Base-by-base conservation (phyloP, 2,113 vertebrate species). In the Pteropus alecto region DNA sequence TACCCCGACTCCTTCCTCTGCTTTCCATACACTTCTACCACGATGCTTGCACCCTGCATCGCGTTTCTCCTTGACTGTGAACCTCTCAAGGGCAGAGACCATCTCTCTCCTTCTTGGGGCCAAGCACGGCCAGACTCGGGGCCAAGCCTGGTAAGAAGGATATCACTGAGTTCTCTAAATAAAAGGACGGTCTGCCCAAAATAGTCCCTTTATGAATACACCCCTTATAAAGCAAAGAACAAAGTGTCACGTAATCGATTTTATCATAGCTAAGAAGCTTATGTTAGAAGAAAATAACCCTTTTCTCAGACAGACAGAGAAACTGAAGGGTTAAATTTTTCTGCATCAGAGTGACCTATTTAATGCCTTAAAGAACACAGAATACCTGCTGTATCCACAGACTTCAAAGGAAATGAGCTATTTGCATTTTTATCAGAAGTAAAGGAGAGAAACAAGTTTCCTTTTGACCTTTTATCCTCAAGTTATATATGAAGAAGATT, bases 361-460 rank as follows among this genome's bases (percentile, higher is more conserved):
- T 92, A 93, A 79, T 86, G 41, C 4, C n/a, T 10, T 54, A 46
- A 84, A 92, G 54, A 90, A 88, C 58, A 76, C 65, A 24, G 26
- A 95, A 90, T 63, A 82, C 14, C 46, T 19, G 74, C 10, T 92
- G 68, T 87, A 95, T 93, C 95, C 94, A 97, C 81, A 68, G 63
- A 78, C n/a, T 93, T 96, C 90, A 96, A 70, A 85, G 35, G 12
- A 16, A 79, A 89, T 71, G 56, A 67, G n/a, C 35, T 56, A 67
- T 97, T 96, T 98, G 61, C 48, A 96, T 94, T 83, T 95, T 63
- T 84, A 61, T 84, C 95, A 83, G 41, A 22, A 87, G 83, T 28
- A 22, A 10, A 63, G 70, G 86, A 92, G 71, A 91, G 77, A 85
- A 86, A 82, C 68, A 28, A 2, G 58, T 54, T 95, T 63, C 18